Conservation (phyloP, 2,113 vertebrate species). For the Tragelaphus strepsiceros region DNA sequence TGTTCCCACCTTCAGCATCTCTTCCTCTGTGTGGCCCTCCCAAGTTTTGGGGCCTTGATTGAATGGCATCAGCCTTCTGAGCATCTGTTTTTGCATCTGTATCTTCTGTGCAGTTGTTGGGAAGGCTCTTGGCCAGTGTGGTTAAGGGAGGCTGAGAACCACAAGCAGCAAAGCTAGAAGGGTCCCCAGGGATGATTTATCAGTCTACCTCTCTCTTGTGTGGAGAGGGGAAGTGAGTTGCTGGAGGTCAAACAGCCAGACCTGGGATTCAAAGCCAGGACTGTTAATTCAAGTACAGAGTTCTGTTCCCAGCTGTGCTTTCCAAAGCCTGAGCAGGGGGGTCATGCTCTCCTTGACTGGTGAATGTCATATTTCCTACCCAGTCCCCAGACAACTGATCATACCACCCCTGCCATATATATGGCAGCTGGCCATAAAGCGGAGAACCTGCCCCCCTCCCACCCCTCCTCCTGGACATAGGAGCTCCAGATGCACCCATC, state of each 20-base stretch:
- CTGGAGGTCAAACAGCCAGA: background rate
- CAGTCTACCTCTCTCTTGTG: background rate
- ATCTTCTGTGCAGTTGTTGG: background rate
- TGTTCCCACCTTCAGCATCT: background rate
- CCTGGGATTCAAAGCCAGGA: conserved; percentile 7
- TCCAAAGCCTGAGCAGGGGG: background rate
- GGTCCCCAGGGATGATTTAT: background rate
- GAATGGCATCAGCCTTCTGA: background rate
- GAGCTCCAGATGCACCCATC: background rate
- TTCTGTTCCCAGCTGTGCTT: background rate
- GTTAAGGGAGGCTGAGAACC: background rate
- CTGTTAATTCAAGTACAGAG: conserved; percentile 11
- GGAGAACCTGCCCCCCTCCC: background rate
- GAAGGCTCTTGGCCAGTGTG: background rate
- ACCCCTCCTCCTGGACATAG: background rate
- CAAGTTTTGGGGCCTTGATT: background rate
- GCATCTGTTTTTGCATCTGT: background rate
- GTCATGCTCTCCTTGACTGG: background rate
- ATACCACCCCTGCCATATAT: background rate
- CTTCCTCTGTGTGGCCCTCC: background rate
- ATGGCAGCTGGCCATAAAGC: background rate
- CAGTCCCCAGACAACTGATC: background rate
- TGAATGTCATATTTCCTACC: background rate
- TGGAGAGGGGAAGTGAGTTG: background rate
- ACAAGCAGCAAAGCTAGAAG: background rate